Evolutionary conservation across 2,113 vertebrate genomes (phyloP).

Genomic region (Sylvilagus bachmani): DNA sequence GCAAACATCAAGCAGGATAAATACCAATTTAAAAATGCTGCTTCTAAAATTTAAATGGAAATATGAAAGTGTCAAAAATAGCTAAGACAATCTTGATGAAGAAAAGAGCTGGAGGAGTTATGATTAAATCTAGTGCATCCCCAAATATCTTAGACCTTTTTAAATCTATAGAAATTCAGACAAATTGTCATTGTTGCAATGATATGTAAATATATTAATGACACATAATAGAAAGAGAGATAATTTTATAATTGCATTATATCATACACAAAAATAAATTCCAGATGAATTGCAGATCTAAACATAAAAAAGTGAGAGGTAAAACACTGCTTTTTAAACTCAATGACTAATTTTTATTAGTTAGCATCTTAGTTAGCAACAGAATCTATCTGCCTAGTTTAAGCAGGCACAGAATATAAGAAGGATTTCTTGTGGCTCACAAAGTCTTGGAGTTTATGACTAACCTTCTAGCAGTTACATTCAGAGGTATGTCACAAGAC

Average conservation of each 20-base stretch:
- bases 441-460: not conserved
- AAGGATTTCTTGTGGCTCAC: not conserved
- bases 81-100: not conserved
- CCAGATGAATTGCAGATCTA: not conserved
- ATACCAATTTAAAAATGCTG: slow-evolving; percentile 6
- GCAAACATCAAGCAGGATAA: not conserved
- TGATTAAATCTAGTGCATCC: not conserved
- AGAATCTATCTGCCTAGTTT: not conserved
- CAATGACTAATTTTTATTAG: not conserved
- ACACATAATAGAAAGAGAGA: not conserved
- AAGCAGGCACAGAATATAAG: not conserved
- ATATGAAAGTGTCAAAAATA: slow-evolving; percentile 10
- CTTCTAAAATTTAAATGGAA: slow-evolving; percentile 28
- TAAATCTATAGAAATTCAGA: slow-evolving; percentile 24
- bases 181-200: not conserved
- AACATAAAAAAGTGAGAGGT: not conserved
- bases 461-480: not conserved
- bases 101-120: not conserved
- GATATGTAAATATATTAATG: slow-evolving; percentile 5
- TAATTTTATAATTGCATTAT: not conserved
- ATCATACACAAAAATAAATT: slow-evolving; percentile 11
- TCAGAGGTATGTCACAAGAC: not conserved
- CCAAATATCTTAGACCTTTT: not conserved
- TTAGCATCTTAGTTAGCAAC: not conserved
- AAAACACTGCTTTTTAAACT: not conserved